phyloP scores from a whole-genome alignment of 2,888 invertebrate genomes.

The Lymantria monacha region DNA sequence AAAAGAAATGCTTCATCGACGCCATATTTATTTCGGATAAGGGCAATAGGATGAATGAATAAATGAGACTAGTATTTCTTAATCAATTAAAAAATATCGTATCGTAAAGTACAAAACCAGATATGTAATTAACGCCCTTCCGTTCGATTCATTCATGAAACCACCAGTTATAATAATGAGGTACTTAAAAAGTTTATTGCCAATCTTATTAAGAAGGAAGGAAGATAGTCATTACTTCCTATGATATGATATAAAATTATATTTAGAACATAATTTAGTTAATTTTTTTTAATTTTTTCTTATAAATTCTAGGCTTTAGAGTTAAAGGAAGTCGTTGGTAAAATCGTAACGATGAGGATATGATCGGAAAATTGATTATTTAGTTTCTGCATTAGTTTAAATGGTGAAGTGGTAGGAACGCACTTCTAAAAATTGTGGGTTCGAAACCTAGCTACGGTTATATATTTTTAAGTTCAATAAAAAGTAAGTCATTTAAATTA shows the following conservation, averaged over 20 bases:
- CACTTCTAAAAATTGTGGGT: no score
- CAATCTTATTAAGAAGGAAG: constrained; percentile 28
- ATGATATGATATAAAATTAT: constrained; percentile 18
- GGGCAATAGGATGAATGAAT: no score
- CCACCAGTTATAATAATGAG: constrained; percentile 20
- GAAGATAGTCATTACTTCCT: constrained; percentile 30
- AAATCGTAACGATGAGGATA: no score
- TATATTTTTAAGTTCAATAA: no score
- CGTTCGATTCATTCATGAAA: constrained; percentile 11
- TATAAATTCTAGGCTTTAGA: constrained; percentile 10
- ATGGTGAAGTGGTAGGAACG: no score
- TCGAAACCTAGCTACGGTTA: no score
- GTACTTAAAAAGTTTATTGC: constrained; percentile 21
- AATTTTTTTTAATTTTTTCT: constrained; percentile 3
- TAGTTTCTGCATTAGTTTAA: no score
- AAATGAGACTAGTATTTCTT: background rate
- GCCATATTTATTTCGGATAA: no score
- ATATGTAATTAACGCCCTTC: constrained; percentile 5
- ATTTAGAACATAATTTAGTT: background rate
- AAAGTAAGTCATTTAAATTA: no score
- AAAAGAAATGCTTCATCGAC: no score
- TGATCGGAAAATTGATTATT: no score
- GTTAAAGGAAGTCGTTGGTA: constrained; percentile 12
- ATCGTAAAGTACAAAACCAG: constrained; percentile 10
- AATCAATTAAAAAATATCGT: constrained; percentile 2